These are phyloP conservation scores for Ceratina australensis DNA, from an alignment of 1,140 invertebrate genomes.

Conservation along the genomic window DNA sequence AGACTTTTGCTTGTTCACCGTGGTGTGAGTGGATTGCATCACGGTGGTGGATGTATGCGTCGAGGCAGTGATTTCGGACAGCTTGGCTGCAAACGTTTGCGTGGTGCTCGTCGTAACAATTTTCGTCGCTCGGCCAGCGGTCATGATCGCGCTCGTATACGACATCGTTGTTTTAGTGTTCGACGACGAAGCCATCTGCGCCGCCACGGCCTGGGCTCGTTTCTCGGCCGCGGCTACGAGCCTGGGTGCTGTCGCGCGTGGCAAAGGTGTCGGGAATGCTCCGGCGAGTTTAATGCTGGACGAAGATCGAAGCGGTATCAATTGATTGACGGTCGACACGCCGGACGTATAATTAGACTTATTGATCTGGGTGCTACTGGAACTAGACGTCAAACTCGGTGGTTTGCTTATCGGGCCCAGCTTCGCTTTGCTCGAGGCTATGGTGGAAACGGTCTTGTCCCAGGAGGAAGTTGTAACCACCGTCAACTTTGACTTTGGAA, in stretches of 20 bases:
- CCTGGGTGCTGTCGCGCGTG: slow-evolving; percentile 80
- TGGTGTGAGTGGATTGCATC: slow-evolving; percentile 67
- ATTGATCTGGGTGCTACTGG: slow-evolving; percentile 66
- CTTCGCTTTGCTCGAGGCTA: slow-evolving; percentile 73
- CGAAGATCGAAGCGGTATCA: slow-evolving; percentile 74
- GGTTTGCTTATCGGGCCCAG: slow-evolving; percentile 71
- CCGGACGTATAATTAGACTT: slow-evolving; percentile 71
- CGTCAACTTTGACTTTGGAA: slow-evolving; percentile 85
- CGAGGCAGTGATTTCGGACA: slow-evolving; percentile 80
- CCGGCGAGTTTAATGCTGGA: slow-evolving; percentile 71
- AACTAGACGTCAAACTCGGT: slow-evolving; percentile 66
- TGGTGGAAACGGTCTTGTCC: slow-evolving; percentile 80
- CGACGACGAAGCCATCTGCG: slow-evolving; percentile 77
- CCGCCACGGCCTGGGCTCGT: slow-evolving; percentile 72
- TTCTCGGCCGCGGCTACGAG: slow-evolving; percentile 79
- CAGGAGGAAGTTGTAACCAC: slow-evolving; percentile 78
- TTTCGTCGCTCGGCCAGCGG: slow-evolving; percentile 78
- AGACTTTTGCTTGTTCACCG: slow-evolving; percentile 64
- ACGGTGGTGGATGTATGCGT: slow-evolving; percentile 65
- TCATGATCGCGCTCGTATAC: slow-evolving; percentile 83
- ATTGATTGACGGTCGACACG: slow-evolving; percentile 72
- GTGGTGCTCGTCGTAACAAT: slow-evolving; percentile 77
- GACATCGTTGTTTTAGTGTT: slow-evolving; percentile 83
- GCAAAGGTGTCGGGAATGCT: slow-evolving; percentile 72
- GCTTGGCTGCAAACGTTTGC: slow-evolving; percentile 83